Percentiles rank a stretch among this genome's conserved stretches.
phyloP scores from a whole-genome alignment of 1,140 invertebrate genomes.

The Drosophila yakuba region DNA sequence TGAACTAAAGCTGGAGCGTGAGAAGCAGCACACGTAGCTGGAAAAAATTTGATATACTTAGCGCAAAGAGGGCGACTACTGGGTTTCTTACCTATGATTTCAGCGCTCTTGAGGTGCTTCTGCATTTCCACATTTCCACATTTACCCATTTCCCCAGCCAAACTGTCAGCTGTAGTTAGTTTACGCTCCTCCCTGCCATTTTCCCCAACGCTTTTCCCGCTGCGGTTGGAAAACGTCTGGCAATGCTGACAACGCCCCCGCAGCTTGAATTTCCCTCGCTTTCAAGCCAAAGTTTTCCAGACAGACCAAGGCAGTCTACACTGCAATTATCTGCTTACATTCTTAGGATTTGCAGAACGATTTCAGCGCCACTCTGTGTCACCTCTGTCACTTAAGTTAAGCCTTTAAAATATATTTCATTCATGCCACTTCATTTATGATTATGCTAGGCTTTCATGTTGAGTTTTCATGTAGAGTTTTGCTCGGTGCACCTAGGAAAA shows the following conservation, averaged over 20 bases:
- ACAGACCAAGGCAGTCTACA: background rate
- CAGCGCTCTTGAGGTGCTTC: conserved; percentile 44
- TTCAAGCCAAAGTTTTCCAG: background rate
- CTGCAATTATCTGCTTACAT: too few species aligned
- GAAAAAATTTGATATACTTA: conserved; percentile 34
- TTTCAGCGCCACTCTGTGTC: background rate
- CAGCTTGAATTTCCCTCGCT: background rate
- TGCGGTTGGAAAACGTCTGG: conserved; percentile 25
- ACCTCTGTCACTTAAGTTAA: too few species aligned
- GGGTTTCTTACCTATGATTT: conserved; percentile 24
- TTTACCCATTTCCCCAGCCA: background rate
- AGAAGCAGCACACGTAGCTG: conserved; percentile 50
- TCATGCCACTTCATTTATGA: background rate
- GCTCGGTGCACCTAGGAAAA: background rate
- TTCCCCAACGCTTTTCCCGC: conserved; percentile 6
- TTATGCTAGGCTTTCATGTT: too few species aligned
- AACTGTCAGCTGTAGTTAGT: conserved; percentile 20
- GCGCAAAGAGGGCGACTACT: background rate
- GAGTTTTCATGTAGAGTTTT: background rate
- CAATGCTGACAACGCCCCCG: conserved; percentile 32
- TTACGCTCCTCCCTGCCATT: conserved; percentile 3
- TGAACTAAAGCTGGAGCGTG: conserved; percentile 60
- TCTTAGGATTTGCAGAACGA: background rate
- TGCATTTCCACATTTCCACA: too few species aligned
- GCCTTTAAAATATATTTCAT: background rate